Conservation (phyloP, 1,140 invertebrate species). For the Mercenaria mercenaria region DNA sequence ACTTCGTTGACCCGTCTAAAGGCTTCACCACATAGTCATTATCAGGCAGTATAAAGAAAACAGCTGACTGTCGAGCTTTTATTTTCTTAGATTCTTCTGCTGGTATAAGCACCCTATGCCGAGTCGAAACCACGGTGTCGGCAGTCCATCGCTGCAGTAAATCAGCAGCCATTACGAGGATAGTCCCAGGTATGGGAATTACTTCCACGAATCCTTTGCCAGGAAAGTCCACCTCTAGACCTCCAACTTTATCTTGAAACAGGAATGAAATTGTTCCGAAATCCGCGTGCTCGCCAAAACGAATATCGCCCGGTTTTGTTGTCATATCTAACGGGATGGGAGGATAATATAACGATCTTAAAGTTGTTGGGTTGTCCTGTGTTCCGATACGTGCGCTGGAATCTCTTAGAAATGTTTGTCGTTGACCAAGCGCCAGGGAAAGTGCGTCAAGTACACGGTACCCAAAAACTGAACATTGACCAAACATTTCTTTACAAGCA, state of each 20-base stretch:
- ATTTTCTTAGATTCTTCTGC: conserved; percentile 88
- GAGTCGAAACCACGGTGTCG: conserved; percentile 70
- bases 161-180: conserved; percentile 65
- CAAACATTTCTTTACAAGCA: conserved; percentile 21
- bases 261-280: conserved; percentile 92
- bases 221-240: conserved; percentile 82
- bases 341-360: conserved; percentile 44
- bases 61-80: conserved; percentile 90
- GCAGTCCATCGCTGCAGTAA: conserved; percentile 70
- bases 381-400: conserved; percentile 13
- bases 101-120: conserved; percentile 91
- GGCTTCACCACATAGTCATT: conserved; percentile 88
- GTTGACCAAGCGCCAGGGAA: conserved; percentile 60
- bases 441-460: conserved; percentile 61
- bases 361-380: not conserved
- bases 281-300: conserved; percentile 91
- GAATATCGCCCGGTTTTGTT: conserved; percentile 85
- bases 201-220: conserved; percentile 61
- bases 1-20: conserved; percentile 84
- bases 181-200: conserved; percentile 48
- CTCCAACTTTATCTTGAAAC: conserved; percentile 88
- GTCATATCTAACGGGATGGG: not conserved
- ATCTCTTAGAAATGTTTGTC: conserved; percentile 14
- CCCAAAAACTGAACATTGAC: not conserved
- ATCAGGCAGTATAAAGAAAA: conserved; percentile 92